phyloP scores from a whole-genome alignment of 1,140 invertebrate genomes.

The Phortica variegata region DNA sequence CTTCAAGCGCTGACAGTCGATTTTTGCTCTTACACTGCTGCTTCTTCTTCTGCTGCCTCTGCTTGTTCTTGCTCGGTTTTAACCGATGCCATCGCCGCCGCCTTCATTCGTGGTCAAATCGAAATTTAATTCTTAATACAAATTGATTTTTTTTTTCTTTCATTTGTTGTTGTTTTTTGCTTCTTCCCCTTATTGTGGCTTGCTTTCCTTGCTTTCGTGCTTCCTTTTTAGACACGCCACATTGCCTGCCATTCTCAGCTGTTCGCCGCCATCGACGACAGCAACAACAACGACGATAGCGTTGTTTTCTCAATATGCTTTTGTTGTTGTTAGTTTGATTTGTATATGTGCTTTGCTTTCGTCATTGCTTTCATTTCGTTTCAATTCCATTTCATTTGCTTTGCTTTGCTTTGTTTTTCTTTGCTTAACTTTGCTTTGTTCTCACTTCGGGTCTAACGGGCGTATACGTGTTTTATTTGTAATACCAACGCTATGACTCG shows the following conservation, averaged over 20 bases:
- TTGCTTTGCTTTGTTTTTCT: conserved; percentile 6
- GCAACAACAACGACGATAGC: too few species aligned
- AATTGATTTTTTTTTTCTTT: conserved; percentile 38
- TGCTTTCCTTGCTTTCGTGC: conserved; percentile 9
- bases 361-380: too few species aligned
- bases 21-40: too few species aligned
- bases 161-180: conserved; percentile 2
- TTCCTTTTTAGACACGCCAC: conserved; percentile 4
- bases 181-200: not conserved
- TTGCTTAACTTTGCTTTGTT: conserved; percentile 19
- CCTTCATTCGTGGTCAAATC: conserved; percentile 35
- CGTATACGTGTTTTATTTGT: conserved; percentile 25
- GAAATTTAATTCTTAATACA: conserved; percentile 50
- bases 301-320: too few species aligned
- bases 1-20: too few species aligned
- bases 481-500: conserved; percentile 15
- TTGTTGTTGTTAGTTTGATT: too few species aligned
- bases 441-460: conserved; percentile 25
- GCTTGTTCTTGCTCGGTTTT: too few species aligned
- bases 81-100: too few species aligned
- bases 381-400: conserved; percentile 2
- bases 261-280: too few species aligned
- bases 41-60: too few species aligned
- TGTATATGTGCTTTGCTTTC: too few species aligned
- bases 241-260: not conserved